phyloP scores from a whole-genome alignment of 2,113 vertebrate genomes.

The Psettodes erumei region DNA sequence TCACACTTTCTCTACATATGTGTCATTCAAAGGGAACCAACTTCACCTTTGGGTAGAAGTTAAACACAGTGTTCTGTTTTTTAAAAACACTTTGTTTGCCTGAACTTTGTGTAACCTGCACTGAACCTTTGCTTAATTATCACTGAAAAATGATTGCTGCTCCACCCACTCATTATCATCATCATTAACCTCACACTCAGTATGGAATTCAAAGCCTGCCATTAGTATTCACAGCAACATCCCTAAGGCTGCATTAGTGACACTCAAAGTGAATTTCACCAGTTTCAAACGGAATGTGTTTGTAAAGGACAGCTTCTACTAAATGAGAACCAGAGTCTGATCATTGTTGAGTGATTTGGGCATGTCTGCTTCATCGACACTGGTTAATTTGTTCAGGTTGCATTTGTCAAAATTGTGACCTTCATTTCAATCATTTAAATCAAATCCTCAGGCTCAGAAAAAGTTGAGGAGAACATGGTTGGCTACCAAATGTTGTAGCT shows the following conservation, averaged over 20 bases:
- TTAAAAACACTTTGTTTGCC: conserved; percentile 13
- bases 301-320: neutral
- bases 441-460: neutral
- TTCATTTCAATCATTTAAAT: neutral
- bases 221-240: conserved; percentile 7
- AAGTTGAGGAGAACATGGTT: neutral
- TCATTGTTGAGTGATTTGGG: neutral
- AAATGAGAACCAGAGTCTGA: conserved; percentile 9
- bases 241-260: conserved; percentile 1
- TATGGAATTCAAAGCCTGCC: conserved; percentile 5
- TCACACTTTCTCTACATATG: no score
- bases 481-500: neutral
- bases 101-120: conserved; percentile 46
- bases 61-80: neutral
- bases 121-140: conserved; percentile 14
- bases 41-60: neutral
- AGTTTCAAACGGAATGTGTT: conserved; percentile 4
- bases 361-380: conserved; percentile 1
- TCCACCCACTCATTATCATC: conserved; percentile 37
- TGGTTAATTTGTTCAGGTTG: neutral
- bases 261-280: neutral
- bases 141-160: conserved; percentile 8
- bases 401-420: conserved; percentile 17
- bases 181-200: conserved; percentile 41
- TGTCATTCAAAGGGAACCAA: neutral